Conservation (phyloP, 2,113 vertebrate species). For the Urocynchramus pylzowi region DNA sequence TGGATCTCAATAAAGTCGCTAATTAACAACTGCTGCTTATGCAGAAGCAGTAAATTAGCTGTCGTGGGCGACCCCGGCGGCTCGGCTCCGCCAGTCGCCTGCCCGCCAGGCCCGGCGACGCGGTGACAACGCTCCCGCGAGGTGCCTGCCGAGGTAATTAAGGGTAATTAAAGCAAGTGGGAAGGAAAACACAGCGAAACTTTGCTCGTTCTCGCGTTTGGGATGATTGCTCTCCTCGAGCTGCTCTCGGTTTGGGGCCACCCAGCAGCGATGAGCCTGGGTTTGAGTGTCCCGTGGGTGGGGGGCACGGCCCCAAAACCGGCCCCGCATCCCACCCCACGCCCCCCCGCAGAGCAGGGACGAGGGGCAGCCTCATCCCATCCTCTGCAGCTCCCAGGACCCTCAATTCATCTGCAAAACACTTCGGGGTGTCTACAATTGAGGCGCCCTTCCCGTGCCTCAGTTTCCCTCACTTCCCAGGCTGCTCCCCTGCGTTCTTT, state of each 20-base stretch:
- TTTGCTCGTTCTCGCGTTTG: not conserved
- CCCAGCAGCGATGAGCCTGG: not conserved
- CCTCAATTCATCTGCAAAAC: not conserved
- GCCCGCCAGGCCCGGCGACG: not conserved
- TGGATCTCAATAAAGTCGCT: not conserved
- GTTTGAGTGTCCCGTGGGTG: fast-evolving
- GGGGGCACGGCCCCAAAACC: not conserved
- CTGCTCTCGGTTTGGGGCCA: not conserved
- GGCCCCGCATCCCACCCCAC: not conserved
- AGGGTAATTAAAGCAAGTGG: constrained; percentile 48
- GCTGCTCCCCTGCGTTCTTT: fast-evolving
- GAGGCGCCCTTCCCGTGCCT: not conserved
- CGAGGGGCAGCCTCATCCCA: not conserved
- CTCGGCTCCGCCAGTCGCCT: not conserved
- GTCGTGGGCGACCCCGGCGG: not conserved
- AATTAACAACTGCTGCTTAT: constrained; percentile 45
- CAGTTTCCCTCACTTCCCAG: not conserved
- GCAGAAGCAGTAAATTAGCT: not conserved
- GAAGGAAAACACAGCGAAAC: not conserved
- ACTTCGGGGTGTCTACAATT: fast-evolving
- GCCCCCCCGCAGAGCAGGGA: not conserved
- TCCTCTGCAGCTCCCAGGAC: not conserved
- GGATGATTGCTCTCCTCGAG: not conserved
- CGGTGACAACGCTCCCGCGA: not conserved
- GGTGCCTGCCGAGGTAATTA: constrained; percentile 39